Conservation (phyloP, 2,888 invertebrate species). For the Acleris cristana region DNA sequence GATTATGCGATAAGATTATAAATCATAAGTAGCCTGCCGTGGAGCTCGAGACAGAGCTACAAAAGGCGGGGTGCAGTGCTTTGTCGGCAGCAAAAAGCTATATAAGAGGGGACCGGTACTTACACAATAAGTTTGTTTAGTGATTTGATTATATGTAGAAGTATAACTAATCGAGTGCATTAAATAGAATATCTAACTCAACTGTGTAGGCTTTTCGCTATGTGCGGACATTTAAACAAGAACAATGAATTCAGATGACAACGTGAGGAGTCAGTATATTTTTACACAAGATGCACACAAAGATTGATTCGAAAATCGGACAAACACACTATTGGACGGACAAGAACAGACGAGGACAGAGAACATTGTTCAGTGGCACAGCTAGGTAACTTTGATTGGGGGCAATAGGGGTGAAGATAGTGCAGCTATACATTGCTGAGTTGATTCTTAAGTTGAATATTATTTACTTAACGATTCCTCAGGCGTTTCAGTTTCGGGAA, state of each 20-base stretch:
- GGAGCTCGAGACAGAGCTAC: not conserved
- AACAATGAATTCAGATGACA: constrained; percentile 1
- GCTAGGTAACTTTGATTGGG: constrained; percentile 1
- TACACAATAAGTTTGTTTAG: constrained; percentile 12
- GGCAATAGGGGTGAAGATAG: not conserved
- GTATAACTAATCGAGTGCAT: constrained; percentile 5
- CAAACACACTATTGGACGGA: constrained; percentile 9
- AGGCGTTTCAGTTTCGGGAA: constrained; percentile 17
- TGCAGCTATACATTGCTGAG: constrained; percentile 23
- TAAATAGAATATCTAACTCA: not conserved
- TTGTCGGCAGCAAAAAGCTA: constrained; percentile 10
- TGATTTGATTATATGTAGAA: not conserved
- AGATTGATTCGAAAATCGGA: not conserved
- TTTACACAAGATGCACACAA: not conserved
- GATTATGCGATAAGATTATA: not conserved
- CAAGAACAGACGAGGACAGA: constrained; percentile 5
- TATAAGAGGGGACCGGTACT: not conserved
- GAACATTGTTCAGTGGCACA: constrained; percentile 11
- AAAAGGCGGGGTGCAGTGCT: constrained; percentile 5
- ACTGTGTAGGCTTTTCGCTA: constrained; percentile 4
- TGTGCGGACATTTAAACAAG: constrained; percentile 13
- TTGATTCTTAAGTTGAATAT: constrained; percentile 14
- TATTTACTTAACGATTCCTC: constrained; percentile 31
- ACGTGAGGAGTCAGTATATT: not conserved
- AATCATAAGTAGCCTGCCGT: not conserved